These are phyloP conservation scores for Tauraco hartlaubi DNA, from an alignment of 2,797 vertebrate species.

Conservation along the genomic window DNA sequence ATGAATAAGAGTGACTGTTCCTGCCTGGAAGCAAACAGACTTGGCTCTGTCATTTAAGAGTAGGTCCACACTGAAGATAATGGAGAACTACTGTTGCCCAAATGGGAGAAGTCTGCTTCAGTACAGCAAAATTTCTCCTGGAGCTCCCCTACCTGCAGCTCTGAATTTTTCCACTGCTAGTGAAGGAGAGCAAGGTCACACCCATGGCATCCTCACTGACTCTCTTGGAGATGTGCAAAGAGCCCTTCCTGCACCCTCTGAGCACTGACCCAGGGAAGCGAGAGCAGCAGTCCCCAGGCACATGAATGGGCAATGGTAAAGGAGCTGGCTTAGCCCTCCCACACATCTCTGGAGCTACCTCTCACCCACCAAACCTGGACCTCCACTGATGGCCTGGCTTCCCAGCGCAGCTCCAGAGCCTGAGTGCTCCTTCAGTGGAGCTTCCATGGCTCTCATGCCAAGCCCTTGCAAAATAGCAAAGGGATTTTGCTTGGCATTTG, in stretches of 20 bases:
- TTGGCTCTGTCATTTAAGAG: neutral
- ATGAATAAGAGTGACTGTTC: neutral
- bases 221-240: rapidly evolving
- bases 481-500: neutral
- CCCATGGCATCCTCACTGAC: neutral
- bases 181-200: neutral
- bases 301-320: neutral
- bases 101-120: neutral
- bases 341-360: neutral
- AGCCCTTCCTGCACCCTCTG: neutral
- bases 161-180: neutral
- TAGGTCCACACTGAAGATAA: neutral
- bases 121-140: neutral
- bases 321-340: neutral
- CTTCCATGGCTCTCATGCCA: neutral
- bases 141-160: neutral
- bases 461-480: neutral
- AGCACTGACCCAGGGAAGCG: neutral
- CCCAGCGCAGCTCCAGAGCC: neutral
- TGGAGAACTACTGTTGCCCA: neutral
- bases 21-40: neutral
- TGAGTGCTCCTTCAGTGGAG: neutral
- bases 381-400: neutral
- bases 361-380: neutral
- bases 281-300: neutral